Conservation (phyloP, 2,113 vertebrate species). For the Brachypodius melanocephalos region DNA sequence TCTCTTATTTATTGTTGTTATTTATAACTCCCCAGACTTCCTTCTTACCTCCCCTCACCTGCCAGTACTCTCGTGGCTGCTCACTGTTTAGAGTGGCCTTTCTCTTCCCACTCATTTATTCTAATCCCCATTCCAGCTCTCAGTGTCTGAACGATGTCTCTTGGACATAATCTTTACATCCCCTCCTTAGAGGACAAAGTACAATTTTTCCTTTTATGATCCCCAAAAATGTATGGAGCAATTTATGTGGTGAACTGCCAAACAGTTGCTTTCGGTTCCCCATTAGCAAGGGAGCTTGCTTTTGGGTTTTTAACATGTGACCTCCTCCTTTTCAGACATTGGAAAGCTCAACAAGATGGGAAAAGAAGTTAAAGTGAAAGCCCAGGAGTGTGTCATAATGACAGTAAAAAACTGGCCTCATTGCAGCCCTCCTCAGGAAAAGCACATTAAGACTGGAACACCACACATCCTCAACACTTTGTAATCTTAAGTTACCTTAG, state of each 20-base stretch:
- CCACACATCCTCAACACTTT: neutral
- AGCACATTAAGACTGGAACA: neutral
- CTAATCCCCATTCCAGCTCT: neutral
- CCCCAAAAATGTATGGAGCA: neutral
- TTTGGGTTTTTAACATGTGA: slow-evolving; percentile 21
- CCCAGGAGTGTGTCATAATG: slow-evolving; percentile 1
- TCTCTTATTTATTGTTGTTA: neutral
- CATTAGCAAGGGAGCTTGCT: neutral
- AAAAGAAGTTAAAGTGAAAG: slow-evolving; percentile 33
- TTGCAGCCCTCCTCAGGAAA: neutral
- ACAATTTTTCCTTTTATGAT: neutral
- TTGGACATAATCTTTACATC: neutral
- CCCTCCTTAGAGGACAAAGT: neutral
- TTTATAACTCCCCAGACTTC: neutral
- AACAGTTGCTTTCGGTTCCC: slow-evolving; percentile 14
- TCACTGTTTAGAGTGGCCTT: neutral
- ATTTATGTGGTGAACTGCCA: slow-evolving; percentile 1
- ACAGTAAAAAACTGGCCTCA: neutral
- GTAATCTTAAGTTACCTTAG: neutral
- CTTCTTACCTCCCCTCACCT: neutral
- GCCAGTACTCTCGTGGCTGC: neutral
- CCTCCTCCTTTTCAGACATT: neutral
- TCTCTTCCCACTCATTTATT: neutral
- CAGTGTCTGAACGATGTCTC: neutral
- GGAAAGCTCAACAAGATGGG: slow-evolving; percentile 15